A percentile compares a stretch with the other conserved stretches of the same genome.
Conservation (phyloP, 2,113 vertebrate species). For the Rafetus swinhoei region DNA sequence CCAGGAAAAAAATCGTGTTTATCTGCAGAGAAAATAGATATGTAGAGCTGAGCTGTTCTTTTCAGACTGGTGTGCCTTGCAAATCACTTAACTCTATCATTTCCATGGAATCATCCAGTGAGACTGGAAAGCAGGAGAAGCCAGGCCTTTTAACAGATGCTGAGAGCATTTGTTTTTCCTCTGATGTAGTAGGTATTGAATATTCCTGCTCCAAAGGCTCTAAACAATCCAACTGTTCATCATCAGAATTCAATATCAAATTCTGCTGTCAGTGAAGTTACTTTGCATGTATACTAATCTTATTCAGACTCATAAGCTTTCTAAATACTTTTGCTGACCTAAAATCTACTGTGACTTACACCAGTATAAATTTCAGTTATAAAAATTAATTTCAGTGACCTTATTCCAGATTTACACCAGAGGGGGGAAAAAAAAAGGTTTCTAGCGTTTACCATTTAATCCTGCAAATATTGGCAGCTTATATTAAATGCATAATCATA, state of each 20-base stretch:
- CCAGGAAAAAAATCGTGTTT: slow-evolving; percentile 51
- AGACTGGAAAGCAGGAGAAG: slow-evolving; percentile 2
- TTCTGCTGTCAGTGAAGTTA: background rate
- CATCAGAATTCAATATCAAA: background rate
- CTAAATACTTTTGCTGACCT: background rate
- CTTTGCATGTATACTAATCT: background rate
- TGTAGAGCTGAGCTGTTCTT: slow-evolving; percentile 24
- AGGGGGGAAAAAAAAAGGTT: fast-evolving
- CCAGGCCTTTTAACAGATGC: background rate
- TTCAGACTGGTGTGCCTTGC: background rate
- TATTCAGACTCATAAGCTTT: slow-evolving; percentile 5
- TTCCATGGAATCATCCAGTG: background rate
- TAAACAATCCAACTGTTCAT: slow-evolving; percentile 15
- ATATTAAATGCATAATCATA: background rate
- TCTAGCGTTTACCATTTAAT: background rate
- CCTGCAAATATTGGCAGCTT: background rate
- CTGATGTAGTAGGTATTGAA: background rate
- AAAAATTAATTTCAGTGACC: background rate
- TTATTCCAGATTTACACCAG: background rate
- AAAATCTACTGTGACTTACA: background rate
- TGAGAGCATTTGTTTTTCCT: background rate
- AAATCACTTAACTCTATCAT: slow-evolving; percentile 55
- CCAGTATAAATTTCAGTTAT: background rate
- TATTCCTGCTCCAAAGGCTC: background rate
- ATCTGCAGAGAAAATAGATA: slow-evolving; percentile 66